phyloP scores from a whole-genome alignment of 92 coral and sea anemone genomes.

The Epizoanthus stellaris region DNA sequence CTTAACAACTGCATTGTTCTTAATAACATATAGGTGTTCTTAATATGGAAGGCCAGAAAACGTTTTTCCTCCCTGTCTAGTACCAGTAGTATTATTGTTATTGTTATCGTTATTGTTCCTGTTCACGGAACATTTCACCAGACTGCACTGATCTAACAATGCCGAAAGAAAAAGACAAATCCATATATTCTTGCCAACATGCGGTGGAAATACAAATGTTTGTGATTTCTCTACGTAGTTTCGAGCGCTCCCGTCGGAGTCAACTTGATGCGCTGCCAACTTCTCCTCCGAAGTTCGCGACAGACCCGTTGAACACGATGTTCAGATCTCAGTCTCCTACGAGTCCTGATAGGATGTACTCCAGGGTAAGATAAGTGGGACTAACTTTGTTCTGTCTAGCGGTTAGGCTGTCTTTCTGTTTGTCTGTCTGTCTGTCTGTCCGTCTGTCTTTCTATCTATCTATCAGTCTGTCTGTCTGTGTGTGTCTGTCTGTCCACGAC shows the following conservation, averaged over 20 bases:
- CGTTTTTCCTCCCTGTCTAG: no score
- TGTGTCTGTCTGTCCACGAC: no score
- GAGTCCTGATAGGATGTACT: conserved; percentile 88
- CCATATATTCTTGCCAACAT: not conserved
- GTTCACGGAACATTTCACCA: no score
- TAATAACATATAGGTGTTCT: no score
- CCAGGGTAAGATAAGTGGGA: conserved; percentile 67
- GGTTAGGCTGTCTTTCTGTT: no score
- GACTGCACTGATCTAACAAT: not conserved
- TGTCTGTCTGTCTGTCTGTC: not conserved
- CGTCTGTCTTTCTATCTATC: no score
- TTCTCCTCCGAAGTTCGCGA: conserved; percentile 69
- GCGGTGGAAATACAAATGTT: not conserved
- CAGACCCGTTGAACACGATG: conserved; percentile 65
- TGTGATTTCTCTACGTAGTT: conserved; percentile 46
- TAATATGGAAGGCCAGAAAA: no score
- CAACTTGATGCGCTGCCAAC: conserved; percentile 60
- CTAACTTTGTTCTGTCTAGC: not conserved
- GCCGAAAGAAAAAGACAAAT: not conserved
- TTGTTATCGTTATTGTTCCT: no score
- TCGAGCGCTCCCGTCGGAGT: conserved; percentile 91
- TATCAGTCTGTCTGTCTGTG: no score
- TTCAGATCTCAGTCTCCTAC: conserved; percentile 65
- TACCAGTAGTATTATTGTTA: no score
- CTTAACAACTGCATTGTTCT: no score